phyloP scores from a whole-genome alignment of 2,113 vertebrate species.

The Ceratotherium simum region DNA sequence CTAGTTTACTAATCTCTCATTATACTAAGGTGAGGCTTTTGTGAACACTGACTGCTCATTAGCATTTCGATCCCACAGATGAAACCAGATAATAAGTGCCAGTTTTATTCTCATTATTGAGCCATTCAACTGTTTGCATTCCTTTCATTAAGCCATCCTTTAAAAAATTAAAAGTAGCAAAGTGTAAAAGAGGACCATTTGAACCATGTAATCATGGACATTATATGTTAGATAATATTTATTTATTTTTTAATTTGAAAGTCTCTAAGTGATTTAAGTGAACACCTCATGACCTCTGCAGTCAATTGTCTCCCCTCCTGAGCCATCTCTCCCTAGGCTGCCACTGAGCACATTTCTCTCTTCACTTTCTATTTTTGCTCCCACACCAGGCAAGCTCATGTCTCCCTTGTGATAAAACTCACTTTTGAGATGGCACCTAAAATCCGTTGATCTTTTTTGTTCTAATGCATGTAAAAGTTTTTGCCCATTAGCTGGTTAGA shows the following conservation, averaged over 20 bases:
- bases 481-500: background rate
- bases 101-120: slow-evolving; percentile 42
- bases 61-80: slow-evolving; percentile 49
- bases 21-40: slow-evolving; percentile 69
- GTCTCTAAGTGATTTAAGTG: background rate
- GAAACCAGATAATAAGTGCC: slow-evolving; percentile 58
- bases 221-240: background rate
- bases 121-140: background rate
- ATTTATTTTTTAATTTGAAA: slow-evolving; percentile 17
- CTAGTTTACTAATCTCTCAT: slow-evolving; percentile 75
- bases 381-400: background rate
- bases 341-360: background rate
- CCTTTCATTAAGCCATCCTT: slow-evolving; percentile 10
- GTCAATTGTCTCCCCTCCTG: background rate
- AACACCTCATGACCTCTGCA: background rate
- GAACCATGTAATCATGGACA: background rate
- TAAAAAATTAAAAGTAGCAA: slow-evolving; percentile 52
- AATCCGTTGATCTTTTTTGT: background rate
- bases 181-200: slow-evolving; percentile 7
- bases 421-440: background rate
- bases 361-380: background rate
- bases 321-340: background rate
- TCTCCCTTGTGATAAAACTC: background rate
- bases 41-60: slow-evolving; percentile 66
- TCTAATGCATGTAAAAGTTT: background rate